Conservation (phyloP, 2,797 vertebrate species). For the Australoheros facetus region DNA sequence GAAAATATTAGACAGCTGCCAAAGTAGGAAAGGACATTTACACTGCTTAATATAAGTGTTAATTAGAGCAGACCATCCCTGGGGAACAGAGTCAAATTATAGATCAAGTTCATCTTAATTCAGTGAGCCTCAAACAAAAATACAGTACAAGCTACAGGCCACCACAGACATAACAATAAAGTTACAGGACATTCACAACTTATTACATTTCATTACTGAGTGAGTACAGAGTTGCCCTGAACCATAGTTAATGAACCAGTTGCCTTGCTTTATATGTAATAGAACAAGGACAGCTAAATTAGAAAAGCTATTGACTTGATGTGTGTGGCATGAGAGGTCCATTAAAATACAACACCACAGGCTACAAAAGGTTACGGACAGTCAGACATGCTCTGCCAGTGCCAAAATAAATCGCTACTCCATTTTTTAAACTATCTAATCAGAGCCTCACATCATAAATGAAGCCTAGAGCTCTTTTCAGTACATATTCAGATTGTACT, state of each 20-base stretch:
- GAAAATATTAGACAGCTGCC: constrained; percentile 31
- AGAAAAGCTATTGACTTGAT: constrained; percentile 67
- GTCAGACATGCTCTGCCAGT: constrained; percentile 38
- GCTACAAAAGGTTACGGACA: constrained; percentile 50
- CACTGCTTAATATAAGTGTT: constrained; percentile 58
- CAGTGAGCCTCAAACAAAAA: constrained; percentile 27
- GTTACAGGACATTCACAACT: neutral
- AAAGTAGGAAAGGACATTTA: constrained; percentile 40
- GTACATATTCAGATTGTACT: neutral
- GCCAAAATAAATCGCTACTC: constrained; percentile 46
- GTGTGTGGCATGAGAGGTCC: constrained; percentile 59
- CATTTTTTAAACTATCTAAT: constrained; percentile 18
- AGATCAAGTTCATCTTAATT: constrained; percentile 56
- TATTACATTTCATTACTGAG: neutral
- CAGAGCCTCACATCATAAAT: neutral
- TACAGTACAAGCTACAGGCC: constrained; percentile 13
- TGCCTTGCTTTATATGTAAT: constrained; percentile 60
- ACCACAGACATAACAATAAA: neutral
- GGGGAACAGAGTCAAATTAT: constrained; percentile 60
- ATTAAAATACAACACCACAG: constrained; percentile 72
- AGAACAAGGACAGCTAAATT: constrained; percentile 64
- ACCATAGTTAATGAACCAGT: constrained; percentile 29
- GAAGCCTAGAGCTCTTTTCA: neutral
- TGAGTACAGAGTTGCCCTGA: neutral
- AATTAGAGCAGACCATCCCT: constrained; percentile 28